Conservation (phyloP, 2,888 invertebrate species). For the Epinotia brunnichana region DNA sequence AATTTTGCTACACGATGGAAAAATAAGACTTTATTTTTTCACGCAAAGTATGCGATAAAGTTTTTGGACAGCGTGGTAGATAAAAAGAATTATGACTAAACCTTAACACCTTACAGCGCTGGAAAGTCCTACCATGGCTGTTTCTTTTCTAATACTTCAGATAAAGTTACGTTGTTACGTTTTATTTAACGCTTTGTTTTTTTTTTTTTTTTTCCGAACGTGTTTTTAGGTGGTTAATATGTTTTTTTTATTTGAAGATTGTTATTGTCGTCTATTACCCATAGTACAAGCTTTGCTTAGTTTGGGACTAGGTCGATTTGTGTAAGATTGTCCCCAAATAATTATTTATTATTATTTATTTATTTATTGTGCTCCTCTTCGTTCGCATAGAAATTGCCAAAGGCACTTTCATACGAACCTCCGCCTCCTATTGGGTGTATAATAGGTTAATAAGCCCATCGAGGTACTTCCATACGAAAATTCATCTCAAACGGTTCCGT, state of each 20-base stretch:
- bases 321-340: no score
- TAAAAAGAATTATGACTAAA: conserved; percentile 43
- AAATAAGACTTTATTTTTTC: conserved; percentile 40
- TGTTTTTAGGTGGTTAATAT: not conserved
- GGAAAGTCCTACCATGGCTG: not conserved
- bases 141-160: conserved; percentile 1
- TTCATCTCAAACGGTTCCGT: no score
- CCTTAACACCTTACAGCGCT: conserved; percentile 27
- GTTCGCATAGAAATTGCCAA: not conserved
- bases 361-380: not conserved
- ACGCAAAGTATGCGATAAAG: conserved; percentile 39
- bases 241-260: not conserved
- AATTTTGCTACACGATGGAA: conserved; percentile 35
- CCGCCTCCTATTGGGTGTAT: no score
- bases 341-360: no score
- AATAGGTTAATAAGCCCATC: no score
- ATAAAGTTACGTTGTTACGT: conserved; percentile 13
- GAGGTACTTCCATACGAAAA: no score
- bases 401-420: no score
- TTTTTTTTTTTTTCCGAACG: no score
- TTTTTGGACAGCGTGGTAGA: conserved; percentile 40
- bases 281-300: no score
- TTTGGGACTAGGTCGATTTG: no score
- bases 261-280: no score
- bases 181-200: not conserved